These are phyloP conservation scores for Prosapia bicincta DNA, from an alignment of 2,888 invertebrate genomes.

Conservation along the genomic window DNA sequence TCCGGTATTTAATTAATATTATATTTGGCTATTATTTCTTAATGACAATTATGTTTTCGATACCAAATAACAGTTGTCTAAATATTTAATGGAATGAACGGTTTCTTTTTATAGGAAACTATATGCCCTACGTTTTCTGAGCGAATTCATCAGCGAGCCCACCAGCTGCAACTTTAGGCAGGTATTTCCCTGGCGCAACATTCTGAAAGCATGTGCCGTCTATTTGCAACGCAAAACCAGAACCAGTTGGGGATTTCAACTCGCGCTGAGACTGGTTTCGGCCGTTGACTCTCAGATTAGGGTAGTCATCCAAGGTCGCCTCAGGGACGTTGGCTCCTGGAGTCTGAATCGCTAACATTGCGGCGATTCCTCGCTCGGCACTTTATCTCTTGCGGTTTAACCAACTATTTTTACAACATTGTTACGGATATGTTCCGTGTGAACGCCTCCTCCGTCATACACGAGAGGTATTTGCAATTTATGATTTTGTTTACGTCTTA, in stretches of 20 bases:
- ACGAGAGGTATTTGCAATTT: background rate
- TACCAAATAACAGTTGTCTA: too few relatives aligned
- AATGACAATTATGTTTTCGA: too few relatives aligned
- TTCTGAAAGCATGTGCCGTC: background rate
- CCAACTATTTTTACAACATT: background rate
- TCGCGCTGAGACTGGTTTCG: background rate
- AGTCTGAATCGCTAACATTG: background rate
- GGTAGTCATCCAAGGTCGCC: background rate
- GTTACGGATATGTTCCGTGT: background rate
- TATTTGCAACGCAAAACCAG: background rate
- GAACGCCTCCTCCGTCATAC: background rate
- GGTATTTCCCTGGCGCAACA: background rate
- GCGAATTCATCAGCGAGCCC: too few relatives aligned
- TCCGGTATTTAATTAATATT: too few relatives aligned
- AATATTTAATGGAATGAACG: too few relatives aligned
- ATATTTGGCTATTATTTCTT: too few relatives aligned
- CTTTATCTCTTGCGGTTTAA: background rate
- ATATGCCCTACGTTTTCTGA: too few relatives aligned
- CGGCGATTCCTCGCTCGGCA: background rate
- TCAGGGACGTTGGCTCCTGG: background rate
- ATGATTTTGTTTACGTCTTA: background rate
- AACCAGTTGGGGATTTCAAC: background rate
- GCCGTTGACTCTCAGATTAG: background rate
- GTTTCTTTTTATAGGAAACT: too few relatives aligned
- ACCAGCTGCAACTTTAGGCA: background rate